Conservation (phyloP, 2,888 invertebrate genomes). For the Drepana falcataria region DNA sequence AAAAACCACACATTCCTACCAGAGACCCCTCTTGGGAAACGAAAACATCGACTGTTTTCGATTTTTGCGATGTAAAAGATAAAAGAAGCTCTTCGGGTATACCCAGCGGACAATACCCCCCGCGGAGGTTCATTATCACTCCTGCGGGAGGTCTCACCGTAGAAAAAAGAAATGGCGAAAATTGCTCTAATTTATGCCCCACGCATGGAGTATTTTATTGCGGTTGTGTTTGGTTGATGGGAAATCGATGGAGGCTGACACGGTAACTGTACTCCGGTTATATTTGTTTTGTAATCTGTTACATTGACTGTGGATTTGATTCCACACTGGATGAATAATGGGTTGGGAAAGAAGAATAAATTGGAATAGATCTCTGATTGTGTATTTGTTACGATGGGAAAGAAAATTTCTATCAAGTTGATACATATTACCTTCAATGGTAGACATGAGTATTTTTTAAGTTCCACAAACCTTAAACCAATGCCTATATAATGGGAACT, state of each 20-base stretch:
- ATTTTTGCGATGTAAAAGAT: slow-evolving; percentile 11
- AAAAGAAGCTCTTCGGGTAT: slow-evolving; percentile 17
- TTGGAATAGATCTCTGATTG: background rate
- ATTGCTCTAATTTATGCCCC: slow-evolving; percentile 54
- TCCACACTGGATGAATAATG: background rate
- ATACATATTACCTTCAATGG: too few species aligned
- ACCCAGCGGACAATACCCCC: slow-evolving; percentile 18
- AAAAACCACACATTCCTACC: slow-evolving; percentile 7
- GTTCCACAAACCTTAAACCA: too few species aligned
- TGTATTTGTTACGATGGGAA: too few species aligned
- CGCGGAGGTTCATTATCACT: slow-evolving; percentile 58
- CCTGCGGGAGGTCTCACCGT: slow-evolving; percentile 53
- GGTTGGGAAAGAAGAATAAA: background rate
- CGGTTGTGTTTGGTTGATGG: slow-evolving; percentile 7
- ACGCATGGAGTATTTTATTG: slow-evolving; percentile 19
- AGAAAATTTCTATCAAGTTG: too few species aligned
- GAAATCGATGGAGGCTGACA: slow-evolving; percentile 1
- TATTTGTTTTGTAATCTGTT: background rate
- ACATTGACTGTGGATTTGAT: background rate
- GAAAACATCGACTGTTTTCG: slow-evolving; percentile 43
- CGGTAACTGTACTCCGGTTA: background rate
- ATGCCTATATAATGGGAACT: too few species aligned
- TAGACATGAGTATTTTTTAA: too few species aligned
- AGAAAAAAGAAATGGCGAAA: slow-evolving; percentile 58
- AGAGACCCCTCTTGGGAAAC: slow-evolving; percentile 35